Base-by-base conservation (phyloP, 1,140 invertebrate genomes). In the Scylla paramamosain region DNA sequence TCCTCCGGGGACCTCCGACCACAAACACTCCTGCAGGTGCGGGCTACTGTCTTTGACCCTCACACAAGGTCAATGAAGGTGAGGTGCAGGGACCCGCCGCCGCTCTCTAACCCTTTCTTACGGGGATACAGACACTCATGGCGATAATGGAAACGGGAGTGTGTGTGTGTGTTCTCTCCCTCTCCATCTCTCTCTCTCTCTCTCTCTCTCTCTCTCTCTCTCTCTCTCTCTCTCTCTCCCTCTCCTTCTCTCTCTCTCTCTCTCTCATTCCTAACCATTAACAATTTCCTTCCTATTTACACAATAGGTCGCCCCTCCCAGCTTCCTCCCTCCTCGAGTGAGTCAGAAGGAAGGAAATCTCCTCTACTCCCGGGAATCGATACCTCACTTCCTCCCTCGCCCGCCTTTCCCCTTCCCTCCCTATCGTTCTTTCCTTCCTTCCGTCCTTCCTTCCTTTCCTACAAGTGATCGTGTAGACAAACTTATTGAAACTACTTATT, bases 311-410 rank as follows among this genome's bases (percentile, higher is more conserved):
- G n/a, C 14, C 32, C 88, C 45, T 46, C 28, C 67, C 39, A 28
- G 20, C 25, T 45, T 28, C 77, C 59, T 45, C 28, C 45, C 59
- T 25, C 67, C 67, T 92, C 32, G 91, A 92, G 29, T 39, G 67
- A 92, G 91, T 39, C 59, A 92, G 91, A 32, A 83, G 77, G 91
- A 92, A 83, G 77, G 91, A 92, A 83, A 67, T 92, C 91, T 45
- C 82, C 45, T 28, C 45, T 4, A 83, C 16, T 82, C 77, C 52
- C 29, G 39, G 32, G 67, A 82, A 83, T 92, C 91, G 91, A 92
- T 92, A 92, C 82, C 91, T 31, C 28, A 83, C 59, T 84, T 92
- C 91, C 91, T 83, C 39, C 84, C 32, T 83, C 67, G 16, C 32
- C 39, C 25, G 10, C 4, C 31, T 46, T 16, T 39, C 28, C 91